Base-by-base conservation (phyloP, 1,140 invertebrate genomes). In the Drosophila mojavensis region DNA sequence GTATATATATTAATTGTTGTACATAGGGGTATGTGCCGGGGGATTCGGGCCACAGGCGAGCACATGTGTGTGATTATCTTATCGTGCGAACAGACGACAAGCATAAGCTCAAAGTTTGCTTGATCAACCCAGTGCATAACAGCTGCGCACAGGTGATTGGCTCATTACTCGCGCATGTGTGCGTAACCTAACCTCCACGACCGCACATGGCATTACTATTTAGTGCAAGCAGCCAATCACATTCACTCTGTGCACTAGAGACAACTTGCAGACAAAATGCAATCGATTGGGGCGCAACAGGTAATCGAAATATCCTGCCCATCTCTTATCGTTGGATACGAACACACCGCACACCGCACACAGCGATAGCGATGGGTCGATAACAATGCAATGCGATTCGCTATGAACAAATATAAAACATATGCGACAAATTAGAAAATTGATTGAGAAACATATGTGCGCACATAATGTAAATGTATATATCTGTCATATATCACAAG, bases 351-450 rank as follows among this genome's bases (percentile, higher is more conserved):
- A n/a, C n/a, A n/a, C n/a, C n/a, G n/a, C 36, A 36, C 56, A 61
- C 33, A 36, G 41, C 30, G 58, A 43, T 43, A 11, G 3, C 20
- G 3, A 24, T 24, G 15, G 24, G 17, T 28, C 50, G 33, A 65
- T 53, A 71, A 36, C 30, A 56, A 9, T 56, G 41, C 50, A 48
- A 48, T 58, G 20, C 20, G 20, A 24, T 24, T 24, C 20, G 20
- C 1, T 24, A 24, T 24, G 59, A 41, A 45, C 30, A 17, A 61
- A 60, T 69, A 28, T 3, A 48, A 79, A 86, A 67, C 83, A 86
- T 82, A 88, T 88, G 83, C 67, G 64, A 17, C 61, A 60, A 79
- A 79, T 75, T 79, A 51, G 33, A 24, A 74, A 70, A 26, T 39
- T 1, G 43, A 73, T 61, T 39, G 36, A 47, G 65, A 60, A 65